Conservation (phyloP, 2,797 vertebrate species). For the Halcyon badia region DNA sequence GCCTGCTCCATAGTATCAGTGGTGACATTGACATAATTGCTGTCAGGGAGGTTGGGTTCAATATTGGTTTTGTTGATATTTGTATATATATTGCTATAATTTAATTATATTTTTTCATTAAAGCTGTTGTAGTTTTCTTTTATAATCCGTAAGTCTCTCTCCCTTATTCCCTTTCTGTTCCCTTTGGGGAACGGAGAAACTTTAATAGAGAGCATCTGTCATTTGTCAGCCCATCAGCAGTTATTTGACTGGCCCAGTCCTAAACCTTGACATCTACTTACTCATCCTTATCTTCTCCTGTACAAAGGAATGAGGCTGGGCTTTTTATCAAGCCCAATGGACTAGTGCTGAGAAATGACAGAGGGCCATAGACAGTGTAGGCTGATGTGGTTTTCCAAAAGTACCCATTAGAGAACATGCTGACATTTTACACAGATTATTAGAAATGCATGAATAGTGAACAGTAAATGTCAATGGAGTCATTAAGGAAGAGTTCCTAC, state of each 20-base stretch:
- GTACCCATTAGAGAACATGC: slow-evolving; percentile 35
- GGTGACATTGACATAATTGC: neutral
- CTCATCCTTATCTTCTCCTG: neutral
- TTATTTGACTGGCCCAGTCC: neutral
- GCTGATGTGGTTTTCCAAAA: neutral
- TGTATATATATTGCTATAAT: neutral
- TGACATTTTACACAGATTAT: slow-evolving; percentile 73
- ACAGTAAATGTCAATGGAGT: slow-evolving; percentile 62
- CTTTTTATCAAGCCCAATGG: neutral
- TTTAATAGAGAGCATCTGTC: neutral
- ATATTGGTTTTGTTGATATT: neutral
- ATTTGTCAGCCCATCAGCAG: neutral
- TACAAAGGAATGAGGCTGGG: neutral
- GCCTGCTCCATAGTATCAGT: neutral
- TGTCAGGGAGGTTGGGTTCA: neutral
- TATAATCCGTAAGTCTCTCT: neutral
- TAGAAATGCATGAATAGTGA: slow-evolving; percentile 68
- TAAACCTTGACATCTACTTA: neutral
- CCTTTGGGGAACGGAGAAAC: neutral
- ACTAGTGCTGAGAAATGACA: neutral
- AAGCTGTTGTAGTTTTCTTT: neutral
- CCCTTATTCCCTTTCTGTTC: neutral
- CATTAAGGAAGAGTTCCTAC: slow-evolving; percentile 57
- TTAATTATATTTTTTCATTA: neutral
- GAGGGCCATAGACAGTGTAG: neutral